phyloP scores from a whole-genome alignment of 2,888 invertebrate species.

The Philonicus albiceps region DNA sequence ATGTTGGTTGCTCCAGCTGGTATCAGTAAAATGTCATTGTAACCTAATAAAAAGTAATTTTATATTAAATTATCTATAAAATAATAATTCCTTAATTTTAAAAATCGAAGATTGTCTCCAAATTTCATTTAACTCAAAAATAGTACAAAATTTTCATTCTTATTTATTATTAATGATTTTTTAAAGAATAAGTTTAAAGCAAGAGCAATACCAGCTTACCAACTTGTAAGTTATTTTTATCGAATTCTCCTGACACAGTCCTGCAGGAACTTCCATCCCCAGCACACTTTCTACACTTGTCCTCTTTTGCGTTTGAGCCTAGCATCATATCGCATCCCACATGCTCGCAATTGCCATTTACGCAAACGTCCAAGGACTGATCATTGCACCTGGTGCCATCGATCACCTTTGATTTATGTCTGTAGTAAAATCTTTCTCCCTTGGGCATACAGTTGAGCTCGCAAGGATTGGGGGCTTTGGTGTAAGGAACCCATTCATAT shows the following conservation, averaged over 20 bases:
- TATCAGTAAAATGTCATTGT: constrained; percentile 89
- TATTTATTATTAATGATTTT: not conserved
- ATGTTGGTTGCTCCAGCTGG: constrained; percentile 95
- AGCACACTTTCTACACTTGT: constrained; percentile 91
- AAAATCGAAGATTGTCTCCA: not conserved
- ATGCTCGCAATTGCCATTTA: constrained; percentile 90
- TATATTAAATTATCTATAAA: no score
- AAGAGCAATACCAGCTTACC: constrained; percentile 65
- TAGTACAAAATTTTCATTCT: not conserved
- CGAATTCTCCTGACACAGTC: constrained; percentile 76
- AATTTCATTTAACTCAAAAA: not conserved
- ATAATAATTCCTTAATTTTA: no score
- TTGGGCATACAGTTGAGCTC: constrained; percentile 95
- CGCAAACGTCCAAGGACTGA: constrained; percentile 89
- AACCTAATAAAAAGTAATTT: constrained; percentile 69
- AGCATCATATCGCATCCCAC: constrained; percentile 96
- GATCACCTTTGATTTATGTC: constrained; percentile 80
- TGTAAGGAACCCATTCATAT: constrained; percentile 90
- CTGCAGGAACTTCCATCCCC: constrained; percentile 89
- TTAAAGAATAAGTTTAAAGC: not conserved
- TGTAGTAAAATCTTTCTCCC: constrained; percentile 89
- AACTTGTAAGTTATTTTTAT: constrained; percentile 75
- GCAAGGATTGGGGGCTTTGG: constrained; percentile 87
- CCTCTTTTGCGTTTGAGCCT: constrained; percentile 85
- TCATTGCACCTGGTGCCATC: constrained; percentile 87